Conservation (phyloP, 2,113 vertebrate genomes). For the Passer domesticus region DNA sequence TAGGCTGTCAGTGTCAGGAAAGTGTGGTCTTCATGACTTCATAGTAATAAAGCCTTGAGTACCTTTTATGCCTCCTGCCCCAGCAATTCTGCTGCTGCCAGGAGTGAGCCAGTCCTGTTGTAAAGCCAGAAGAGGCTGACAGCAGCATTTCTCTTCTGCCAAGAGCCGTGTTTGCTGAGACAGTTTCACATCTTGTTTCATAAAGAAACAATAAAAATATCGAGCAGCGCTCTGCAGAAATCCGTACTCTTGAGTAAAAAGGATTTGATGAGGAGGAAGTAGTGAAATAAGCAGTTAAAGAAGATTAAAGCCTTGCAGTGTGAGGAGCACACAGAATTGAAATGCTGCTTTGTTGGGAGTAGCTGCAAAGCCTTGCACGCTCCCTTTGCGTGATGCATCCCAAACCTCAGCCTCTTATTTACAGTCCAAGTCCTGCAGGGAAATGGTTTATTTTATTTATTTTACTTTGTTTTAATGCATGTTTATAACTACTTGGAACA, state of each 20-base stretch:
- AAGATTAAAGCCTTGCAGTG: not conserved
- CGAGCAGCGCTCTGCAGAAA: not conserved
- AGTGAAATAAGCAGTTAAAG: not conserved
- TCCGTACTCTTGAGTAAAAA: not conserved
- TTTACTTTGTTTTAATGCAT: not conserved
- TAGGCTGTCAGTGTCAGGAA: not conserved
- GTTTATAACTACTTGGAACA: not conserved
- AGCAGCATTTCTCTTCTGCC: not conserved
- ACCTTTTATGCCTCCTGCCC: not conserved
- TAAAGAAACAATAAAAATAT: not conserved
- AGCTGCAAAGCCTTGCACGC: not conserved
- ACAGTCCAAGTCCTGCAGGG: not conserved
- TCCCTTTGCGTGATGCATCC: not conserved
- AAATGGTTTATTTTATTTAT: not conserved
- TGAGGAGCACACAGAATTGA: not conserved
- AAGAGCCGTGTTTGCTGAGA: not conserved
- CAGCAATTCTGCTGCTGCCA: not conserved
- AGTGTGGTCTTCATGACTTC: not conserved
- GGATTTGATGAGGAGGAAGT: constrained; percentile 2
- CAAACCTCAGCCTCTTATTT: not conserved
- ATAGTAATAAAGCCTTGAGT: not conserved
- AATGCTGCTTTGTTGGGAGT: not conserved
- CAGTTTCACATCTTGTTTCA: not conserved
- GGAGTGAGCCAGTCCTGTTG: not conserved
- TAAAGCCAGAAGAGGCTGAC: not conserved